phyloP scores from a whole-genome alignment of 2,797 vertebrate genomes.

The Sternarchorhynchus goeldii region DNA sequence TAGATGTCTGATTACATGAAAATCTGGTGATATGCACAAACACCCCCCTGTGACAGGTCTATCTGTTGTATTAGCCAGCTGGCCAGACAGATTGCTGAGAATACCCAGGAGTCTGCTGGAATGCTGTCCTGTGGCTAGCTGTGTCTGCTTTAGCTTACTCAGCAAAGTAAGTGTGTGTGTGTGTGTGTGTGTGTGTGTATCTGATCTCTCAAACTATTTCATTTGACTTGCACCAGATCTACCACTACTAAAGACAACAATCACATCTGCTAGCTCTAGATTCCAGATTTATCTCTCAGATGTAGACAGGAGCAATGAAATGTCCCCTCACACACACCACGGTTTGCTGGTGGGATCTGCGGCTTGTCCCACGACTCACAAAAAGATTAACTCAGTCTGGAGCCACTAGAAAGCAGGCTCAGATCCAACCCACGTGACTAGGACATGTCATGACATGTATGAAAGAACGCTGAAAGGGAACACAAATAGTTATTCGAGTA shows the following conservation, averaged over 20 bases:
- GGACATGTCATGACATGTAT: background rate
- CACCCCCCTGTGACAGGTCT: conserved; percentile 39
- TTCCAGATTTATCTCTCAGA: conserved; percentile 15
- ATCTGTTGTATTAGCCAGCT: conserved; percentile 56
- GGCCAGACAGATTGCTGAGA: conserved; percentile 57
- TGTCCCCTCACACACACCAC: conserved; percentile 7
- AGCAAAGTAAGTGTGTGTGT: conserved; percentile 36
- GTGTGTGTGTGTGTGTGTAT: conserved; percentile 19
- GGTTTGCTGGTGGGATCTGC: background rate
- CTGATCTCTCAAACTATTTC: conserved; percentile 1
- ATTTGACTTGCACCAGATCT: conserved; percentile 15
- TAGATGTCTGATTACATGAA: conserved; percentile 38
- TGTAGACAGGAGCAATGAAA: conserved; percentile 14
- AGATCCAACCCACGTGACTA: background rate
- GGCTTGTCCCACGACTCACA: background rate
- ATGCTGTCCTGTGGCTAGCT: conserved; percentile 52
- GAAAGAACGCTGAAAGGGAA: background rate
- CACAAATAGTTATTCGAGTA: no score
- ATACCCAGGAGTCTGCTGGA: conserved; percentile 54
- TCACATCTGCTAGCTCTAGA: background rate
- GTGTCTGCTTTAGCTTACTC: conserved; percentile 53
- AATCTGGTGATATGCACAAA: conserved; percentile 15
- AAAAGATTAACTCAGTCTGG: no score
- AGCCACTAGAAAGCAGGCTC: background rate
- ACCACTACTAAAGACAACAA: conserved; percentile 12